Conservation (phyloP, 92 coral and sea anemone genomes). For the Paramuricea clavata region DNA sequence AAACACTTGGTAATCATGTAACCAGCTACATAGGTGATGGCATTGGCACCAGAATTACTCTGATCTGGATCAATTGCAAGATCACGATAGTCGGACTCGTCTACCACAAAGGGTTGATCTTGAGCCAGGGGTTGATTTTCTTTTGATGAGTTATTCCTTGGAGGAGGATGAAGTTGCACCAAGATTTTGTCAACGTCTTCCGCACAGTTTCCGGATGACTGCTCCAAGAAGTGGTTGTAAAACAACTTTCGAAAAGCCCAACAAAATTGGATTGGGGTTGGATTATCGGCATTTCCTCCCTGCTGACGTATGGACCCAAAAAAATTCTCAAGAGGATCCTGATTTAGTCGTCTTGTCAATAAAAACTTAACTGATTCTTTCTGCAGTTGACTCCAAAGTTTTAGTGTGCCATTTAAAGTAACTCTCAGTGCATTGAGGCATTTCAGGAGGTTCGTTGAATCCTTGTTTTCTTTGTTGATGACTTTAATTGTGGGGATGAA, state of each 20-base stretch:
- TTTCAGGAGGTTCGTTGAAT: not conserved
- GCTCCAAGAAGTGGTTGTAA: not conserved
- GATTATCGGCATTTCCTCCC: slow-evolving; percentile 27
- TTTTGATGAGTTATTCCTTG: not conserved
- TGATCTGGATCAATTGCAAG: not conserved
- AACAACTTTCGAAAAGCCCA: slow-evolving; percentile 17
- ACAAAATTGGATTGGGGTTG: slow-evolving; percentile 31
- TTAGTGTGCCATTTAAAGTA: not conserved
- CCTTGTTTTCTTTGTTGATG: slow-evolving; percentile 2
- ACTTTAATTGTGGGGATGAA: not conserved
- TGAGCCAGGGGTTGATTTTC: not conserved
- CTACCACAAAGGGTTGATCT: not conserved
- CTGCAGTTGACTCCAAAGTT: not conserved
- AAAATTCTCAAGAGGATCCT: slow-evolving; percentile 36
- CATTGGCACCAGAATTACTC: not conserved
- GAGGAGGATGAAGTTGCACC: no score
- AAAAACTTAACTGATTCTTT: not conserved
- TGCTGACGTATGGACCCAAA: slow-evolving; percentile 28
- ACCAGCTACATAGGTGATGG: not conserved
- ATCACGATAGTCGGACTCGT: not conserved
- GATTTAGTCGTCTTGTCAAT: slow-evolving; percentile 25
- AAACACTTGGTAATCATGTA: not conserved
- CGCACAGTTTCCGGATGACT: slow-evolving; percentile 5
- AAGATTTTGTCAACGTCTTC: not conserved
- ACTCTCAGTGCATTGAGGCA: not conserved